Evolutionary conservation across 2,888 invertebrate species (phyloP).

Genomic region (Galeopsomyia nigrocyanea): DNA sequence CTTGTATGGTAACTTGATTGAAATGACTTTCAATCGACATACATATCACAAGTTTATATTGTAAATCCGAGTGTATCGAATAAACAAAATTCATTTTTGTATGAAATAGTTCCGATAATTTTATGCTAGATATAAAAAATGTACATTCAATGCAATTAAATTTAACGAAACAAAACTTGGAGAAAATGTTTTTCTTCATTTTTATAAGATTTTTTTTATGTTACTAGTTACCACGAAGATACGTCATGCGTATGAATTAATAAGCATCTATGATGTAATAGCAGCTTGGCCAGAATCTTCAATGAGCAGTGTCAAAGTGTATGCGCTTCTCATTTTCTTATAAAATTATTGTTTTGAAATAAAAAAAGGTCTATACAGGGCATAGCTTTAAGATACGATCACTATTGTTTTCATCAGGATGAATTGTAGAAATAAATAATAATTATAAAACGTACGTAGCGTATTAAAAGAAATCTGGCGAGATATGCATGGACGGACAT

Average conservation of each 20-base stretch:
- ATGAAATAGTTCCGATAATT: too few relatives aligned
- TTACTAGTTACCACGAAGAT: too few relatives aligned
- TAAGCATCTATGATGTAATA: slow-evolving; percentile 26
- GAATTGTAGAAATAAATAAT: slow-evolving; percentile 26
- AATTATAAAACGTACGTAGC: slow-evolving; percentile 13
- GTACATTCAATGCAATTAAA: too few relatives aligned
- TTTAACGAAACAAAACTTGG: too few relatives aligned
- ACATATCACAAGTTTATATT: too few relatives aligned
- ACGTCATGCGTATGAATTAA: neutral
- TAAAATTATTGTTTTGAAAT: slow-evolving; percentile 56
- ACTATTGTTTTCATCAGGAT: slow-evolving; percentile 46
- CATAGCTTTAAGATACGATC: slow-evolving; percentile 62
- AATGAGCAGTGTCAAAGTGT: slow-evolving; percentile 43
- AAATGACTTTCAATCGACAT: too few relatives aligned
- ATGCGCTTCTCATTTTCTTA: slow-evolving; percentile 56
- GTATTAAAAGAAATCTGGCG: slow-evolving; percentile 30
- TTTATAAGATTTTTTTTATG: too few relatives aligned
- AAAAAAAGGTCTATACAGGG: slow-evolving; percentile 67
- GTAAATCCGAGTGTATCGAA: too few relatives aligned
- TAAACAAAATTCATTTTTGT: too few relatives aligned
- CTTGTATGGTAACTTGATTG: too few relatives aligned
- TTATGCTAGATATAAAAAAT: too few relatives aligned
- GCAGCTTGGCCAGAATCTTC: slow-evolving; percentile 27
- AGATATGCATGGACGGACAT: slow-evolving; percentile 31
- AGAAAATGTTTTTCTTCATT: too few relatives aligned